Conservation (phyloP, 2,888 invertebrate species). For the Cryptosula pallasiana region DNA sequence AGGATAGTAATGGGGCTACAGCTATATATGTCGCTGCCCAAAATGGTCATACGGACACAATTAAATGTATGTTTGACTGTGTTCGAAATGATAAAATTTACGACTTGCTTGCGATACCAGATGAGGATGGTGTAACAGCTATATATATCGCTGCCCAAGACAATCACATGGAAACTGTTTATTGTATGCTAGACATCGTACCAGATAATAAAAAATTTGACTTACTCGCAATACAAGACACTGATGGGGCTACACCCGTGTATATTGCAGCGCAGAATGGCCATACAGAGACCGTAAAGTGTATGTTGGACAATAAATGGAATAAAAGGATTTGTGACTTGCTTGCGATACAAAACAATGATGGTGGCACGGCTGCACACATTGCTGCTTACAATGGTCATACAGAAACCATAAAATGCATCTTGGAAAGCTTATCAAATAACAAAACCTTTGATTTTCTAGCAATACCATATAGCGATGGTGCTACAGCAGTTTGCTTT, state of each 20-base stretch:
- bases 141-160: background rate
- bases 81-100: background rate
- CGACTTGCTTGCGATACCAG: background rate
- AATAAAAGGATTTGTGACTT: background rate
- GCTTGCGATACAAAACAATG: background rate
- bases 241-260: background rate
- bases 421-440: background rate
- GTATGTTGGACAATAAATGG: background rate
- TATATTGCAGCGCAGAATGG: background rate
- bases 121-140: background rate
- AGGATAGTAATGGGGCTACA: background rate
- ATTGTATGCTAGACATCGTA: background rate
- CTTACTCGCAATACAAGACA: background rate
- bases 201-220: background rate
- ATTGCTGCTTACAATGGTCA: background rate
- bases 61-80: background rate
- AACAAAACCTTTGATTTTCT: no score
- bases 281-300: background rate
- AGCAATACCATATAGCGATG: no score
- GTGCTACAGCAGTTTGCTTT: no score
- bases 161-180: background rate
- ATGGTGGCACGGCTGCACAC: background rate
- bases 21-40: background rate
- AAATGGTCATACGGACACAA: background rate
- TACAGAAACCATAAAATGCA: background rate